Evolutionary conservation across 2,113 vertebrate genomes (phyloP), one percentile per base, ranked within the genome.

Genomic region (Leptosomus discolor): DNA sequence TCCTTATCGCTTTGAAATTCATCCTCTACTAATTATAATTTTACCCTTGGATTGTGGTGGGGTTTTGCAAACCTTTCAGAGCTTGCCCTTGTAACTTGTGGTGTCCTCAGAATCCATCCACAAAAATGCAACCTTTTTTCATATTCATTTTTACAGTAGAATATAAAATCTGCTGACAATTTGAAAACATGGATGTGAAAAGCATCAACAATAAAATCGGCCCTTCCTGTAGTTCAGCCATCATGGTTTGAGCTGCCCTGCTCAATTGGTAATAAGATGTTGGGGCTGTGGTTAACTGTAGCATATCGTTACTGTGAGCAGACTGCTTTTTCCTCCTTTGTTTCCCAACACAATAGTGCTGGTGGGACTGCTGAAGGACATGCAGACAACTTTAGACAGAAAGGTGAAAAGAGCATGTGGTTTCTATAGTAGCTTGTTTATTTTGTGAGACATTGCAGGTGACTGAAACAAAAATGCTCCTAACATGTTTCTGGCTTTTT

Each of bases 281-380:
- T 46, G 30, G 43, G 26, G 12, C 22, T 70, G 32, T 60, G 45
- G 23, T 69, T 53, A 69, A 12, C 23, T 64, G 46, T 13, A 48
- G 50, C 5, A 19, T 2, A 12, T 19, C 0, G 1, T 56, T 46
- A 15, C 27, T 24, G 30, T 30, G 21, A 51, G 39, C 0, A 3
- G 8, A 21, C 32, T 36, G 6, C 15, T 14, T 48, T 70, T 26
- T 46, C 11, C 37, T 64, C 50, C 20, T 17, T 22, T 0, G 0
- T 24, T 56, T 18, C 56, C 45, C 43, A 20, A 18, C 19, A 5
- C 7, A 36, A 6, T 54, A 45, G 15, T 29, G 34, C 48, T 71
- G 24, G 15, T 75, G 67, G 24, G 23, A 2, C 22, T 69, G 51
- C 29, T 30, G 53, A 46, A 51, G 34, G 22, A 30, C 19, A 5